A percentile compares a stretch with the other conserved stretches of the same genome.
These are phyloP conservation scores for Meta bourneti DNA, from an alignment of 2,888 invertebrate species.

Conservation along the genomic window DNA sequence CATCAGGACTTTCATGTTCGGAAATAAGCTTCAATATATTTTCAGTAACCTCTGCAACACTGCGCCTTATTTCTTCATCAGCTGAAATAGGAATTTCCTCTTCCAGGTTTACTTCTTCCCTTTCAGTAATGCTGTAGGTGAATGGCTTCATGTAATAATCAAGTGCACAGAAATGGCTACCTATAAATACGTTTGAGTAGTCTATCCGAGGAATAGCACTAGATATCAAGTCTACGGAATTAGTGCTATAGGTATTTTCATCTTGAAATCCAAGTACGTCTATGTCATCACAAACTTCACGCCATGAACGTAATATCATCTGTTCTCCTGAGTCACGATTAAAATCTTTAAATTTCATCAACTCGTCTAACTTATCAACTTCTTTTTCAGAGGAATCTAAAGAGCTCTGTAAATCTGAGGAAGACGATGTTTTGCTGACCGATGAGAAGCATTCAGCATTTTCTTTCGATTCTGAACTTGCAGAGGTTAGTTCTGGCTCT, in stretches of 20 bases:
- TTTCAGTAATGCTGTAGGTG: conserved; percentile 17
- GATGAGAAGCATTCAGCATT: not conserved
- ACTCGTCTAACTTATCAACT: not conserved
- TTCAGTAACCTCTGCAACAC: not conserved
- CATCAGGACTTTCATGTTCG: not conserved
- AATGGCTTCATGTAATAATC: conserved; percentile 66
- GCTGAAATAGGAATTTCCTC: not conserved
- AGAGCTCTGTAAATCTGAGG: not conserved
- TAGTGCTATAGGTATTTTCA: not conserved
- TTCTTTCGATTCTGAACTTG: not conserved
- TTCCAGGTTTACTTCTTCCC: not conserved
- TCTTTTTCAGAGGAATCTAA: not conserved
- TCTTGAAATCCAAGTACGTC: not conserved
- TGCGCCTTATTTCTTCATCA: not conserved
- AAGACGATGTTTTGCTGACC: not conserved
- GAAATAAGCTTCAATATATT: not conserved
- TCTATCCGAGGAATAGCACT: conserved; percentile 16
- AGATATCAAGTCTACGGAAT: conserved; percentile 5
- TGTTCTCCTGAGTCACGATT: not conserved
- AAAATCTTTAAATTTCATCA: not conserved
- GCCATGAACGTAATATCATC: conserved; percentile 8
- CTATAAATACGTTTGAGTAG: not conserved
- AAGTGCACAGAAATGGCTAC: not conserved
- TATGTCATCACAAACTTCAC: conserved; percentile 22
- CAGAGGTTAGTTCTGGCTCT: not conserved